Evolutionary conservation across 2,797 vertebrate species (phyloP).

Genomic region (Poecile montanus): DNA sequence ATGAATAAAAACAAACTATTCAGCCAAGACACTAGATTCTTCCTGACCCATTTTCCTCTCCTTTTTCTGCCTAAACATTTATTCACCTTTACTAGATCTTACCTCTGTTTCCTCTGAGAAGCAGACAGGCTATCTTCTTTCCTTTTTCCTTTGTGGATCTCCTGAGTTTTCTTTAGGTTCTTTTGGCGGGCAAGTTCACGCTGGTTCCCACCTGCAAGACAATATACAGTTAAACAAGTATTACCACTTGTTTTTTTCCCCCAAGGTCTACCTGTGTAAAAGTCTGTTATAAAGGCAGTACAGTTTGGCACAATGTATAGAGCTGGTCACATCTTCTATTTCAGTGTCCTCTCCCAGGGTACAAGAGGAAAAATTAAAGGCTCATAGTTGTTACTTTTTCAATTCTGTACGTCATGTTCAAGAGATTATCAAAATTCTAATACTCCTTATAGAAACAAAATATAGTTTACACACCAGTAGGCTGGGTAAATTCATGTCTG

Average conservation of each 20-base stretch:
- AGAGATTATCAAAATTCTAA: neutral
- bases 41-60: neutral
- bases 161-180: slow-evolving; percentile 80
- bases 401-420: neutral
- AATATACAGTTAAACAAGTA: neutral
- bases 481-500: neutral
- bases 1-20: neutral
- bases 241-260: neutral
- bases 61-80: neutral
- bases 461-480: neutral
- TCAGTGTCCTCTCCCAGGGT: neutral
- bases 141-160: slow-evolving; percentile 79
- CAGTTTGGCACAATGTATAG: neutral
- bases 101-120: slow-evolving; percentile 81
- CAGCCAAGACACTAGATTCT: neutral
- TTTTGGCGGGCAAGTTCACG: slow-evolving; percentile 81
- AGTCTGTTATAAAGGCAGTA: neutral
- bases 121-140: slow-evolving; percentile 78
- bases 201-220: slow-evolving; percentile 78
- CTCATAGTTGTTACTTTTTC: neutral
- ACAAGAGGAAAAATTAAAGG: neutral
- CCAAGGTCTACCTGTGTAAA: neutral
- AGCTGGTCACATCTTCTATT: neutral
- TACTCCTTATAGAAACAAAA: neutral
- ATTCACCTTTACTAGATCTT: neutral